Base-by-base conservation (phyloP, 2,113 vertebrate genomes). In the Pseudorhombus dupliciocellatus region DNA sequence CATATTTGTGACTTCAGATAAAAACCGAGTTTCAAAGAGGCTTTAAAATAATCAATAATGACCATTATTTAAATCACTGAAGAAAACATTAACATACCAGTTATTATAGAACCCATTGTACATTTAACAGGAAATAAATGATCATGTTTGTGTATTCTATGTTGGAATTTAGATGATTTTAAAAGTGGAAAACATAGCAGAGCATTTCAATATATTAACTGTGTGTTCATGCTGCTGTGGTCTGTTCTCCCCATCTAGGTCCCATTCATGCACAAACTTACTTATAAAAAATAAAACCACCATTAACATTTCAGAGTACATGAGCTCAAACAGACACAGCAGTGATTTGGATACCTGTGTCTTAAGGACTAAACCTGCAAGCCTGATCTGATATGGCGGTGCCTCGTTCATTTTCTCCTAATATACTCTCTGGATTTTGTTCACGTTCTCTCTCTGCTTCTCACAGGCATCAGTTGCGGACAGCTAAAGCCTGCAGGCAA, bases 361-460 rank as follows among this genome's bases (percentile, higher is more conserved):
- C 16, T 59, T 56, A 1, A 0, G 57, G 18, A 34, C 11, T 18
- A 40, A 56, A 67, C n/a, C 1, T 14, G 37, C 65, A 57, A 31
- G 20, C 26, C 21, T 78, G 51, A 74, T 21, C n/a, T 20, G 3
- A 61, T 52, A 50, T 58, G 66, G 76, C 54, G 62, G 52, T 14
- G 34, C 57, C 42, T 85, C 30, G 10, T 61, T 37, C 25, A 71
- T 69, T 63, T 66, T n/a, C 70, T 63, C 40, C 56, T 75, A 34
- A 67, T 66, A 70, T 70, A 70, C 46, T 28, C 60, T 84, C 79
- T 85, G 69, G 62, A 84, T 79, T 85, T 81, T 44, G 37, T 69
- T 81, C 68, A 83, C 60, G 50, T 81, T 81, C 87, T 80, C 51
- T 48, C 81, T 84, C 79, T 70, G 64, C 63, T 70, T 73, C 81